Conservation (phyloP, 2,113 vertebrate species). For the Merops nubicus region DNA sequence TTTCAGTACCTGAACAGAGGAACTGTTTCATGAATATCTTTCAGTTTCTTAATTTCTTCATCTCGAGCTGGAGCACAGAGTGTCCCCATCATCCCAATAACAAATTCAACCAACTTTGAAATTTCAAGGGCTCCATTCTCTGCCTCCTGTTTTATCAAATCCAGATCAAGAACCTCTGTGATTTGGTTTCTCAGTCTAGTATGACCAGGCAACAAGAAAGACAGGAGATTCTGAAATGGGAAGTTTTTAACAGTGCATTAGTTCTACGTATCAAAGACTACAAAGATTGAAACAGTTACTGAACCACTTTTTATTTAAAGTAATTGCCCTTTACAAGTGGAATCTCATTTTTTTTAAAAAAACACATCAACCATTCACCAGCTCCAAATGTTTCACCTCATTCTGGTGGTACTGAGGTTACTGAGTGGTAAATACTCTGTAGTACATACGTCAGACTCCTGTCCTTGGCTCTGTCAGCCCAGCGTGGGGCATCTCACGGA, state of each 20-base stretch:
- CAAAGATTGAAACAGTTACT: background rate
- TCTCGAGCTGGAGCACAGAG: slow-evolving; percentile 94
- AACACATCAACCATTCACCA: background rate
- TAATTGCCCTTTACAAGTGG: background rate
- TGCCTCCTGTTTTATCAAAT: slow-evolving; percentile 95
- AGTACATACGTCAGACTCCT: background rate
- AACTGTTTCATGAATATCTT: slow-evolving; percentile 86
- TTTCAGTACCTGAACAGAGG: slow-evolving; percentile 88
- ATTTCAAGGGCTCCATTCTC: slow-evolving; percentile 92
- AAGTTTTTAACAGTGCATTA: slow-evolving; percentile 35
- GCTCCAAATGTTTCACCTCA: background rate
- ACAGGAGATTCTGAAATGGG: slow-evolving; percentile 84
- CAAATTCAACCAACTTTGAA: slow-evolving; percentile 86
- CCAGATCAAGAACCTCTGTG: slow-evolving; percentile 90
- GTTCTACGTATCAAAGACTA: background rate
- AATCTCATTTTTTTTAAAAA: background rate
- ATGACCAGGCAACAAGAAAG: slow-evolving; percentile 90
- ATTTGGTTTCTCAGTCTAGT: slow-evolving; percentile 87
- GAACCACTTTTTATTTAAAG: background rate
- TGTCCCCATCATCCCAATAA: slow-evolving; percentile 92
- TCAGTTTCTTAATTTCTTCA: slow-evolving; percentile 88
- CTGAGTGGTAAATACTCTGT: background rate
- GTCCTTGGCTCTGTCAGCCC: background rate
- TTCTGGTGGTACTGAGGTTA: background rate
- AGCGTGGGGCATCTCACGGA: background rate